Evolutionary conservation across 2,797 vertebrate genomes (phyloP).

Genomic region (Myoxocephalus aenaeus): DNA sequence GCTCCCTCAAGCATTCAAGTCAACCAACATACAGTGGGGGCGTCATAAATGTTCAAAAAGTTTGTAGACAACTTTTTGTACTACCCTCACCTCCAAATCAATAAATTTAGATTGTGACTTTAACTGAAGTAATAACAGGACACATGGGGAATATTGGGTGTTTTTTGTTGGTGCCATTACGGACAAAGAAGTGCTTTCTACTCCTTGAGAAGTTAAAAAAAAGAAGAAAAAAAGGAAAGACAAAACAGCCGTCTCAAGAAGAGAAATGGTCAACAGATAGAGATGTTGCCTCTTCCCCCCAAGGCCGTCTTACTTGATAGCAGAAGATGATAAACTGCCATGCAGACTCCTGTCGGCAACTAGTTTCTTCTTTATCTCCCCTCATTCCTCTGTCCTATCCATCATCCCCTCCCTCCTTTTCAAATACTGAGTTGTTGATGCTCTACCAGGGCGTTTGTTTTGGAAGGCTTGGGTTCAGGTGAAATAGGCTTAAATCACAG

Average conservation of each 20-base stretch:
- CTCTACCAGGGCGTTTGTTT: conserved; percentile 44
- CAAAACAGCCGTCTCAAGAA: conserved; percentile 22
- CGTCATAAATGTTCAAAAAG: conserved; percentile 24
- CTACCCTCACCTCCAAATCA: neutral
- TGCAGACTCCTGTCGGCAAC: conserved; percentile 48
- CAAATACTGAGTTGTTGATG: conserved; percentile 40
- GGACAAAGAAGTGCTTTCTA: conserved; percentile 7
- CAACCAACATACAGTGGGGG: neutral
- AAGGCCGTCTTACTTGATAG: conserved; percentile 57
- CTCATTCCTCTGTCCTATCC: conserved; percentile 45
- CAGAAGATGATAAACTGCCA: conserved; percentile 62
- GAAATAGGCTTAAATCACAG: conserved; percentile 38
- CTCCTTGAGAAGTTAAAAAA: neutral
- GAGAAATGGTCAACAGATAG: conserved; percentile 35
- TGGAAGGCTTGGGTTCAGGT: conserved; percentile 28
- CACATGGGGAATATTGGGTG: neutral
- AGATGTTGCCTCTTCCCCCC: conserved; percentile 48
- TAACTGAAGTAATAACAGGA: neutral
- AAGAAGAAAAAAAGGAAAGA: neutral
- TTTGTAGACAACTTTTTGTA: neutral
- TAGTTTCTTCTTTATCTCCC: conserved; percentile 56
- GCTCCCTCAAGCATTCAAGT: conserved; percentile 9
- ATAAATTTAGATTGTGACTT: conserved; percentile 9
- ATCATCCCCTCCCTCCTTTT: conserved; percentile 37
- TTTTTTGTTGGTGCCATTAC: conserved; percentile 13